Evolutionary conservation across 1,140 invertebrate genomes (phyloP).

Genomic region (Diachasmimorpha longicaudata): DNA sequence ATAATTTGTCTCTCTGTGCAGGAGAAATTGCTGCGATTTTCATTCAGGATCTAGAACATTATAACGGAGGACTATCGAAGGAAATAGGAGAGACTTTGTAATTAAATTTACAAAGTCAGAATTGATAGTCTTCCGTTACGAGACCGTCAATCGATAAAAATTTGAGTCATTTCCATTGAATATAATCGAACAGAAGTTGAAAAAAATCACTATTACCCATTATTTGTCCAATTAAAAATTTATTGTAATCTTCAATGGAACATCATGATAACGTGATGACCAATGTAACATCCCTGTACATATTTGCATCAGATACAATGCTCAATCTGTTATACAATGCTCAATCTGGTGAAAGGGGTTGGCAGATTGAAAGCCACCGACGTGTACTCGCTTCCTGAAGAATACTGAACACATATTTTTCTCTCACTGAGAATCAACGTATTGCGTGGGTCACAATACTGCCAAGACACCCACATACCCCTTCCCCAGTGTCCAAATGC

Average conservation of each 20-base stretch:
- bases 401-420: conserved; percentile 53
- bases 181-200: too few relatives aligned
- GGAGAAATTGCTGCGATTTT: too few relatives aligned
- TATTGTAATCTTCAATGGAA: too few relatives aligned
- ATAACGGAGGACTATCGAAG: too few relatives aligned
- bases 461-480: background rate
- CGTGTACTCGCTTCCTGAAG: conserved; percentile 32
- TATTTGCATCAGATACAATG: background rate
- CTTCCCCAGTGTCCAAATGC: background rate
- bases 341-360: conserved; percentile 22
- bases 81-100: too few relatives aligned
- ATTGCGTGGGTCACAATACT: conserved; percentile 19
- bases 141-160: too few relatives aligned
- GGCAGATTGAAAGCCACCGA: conserved; percentile 52
- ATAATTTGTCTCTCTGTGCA: too few relatives aligned
- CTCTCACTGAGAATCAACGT: background rate
- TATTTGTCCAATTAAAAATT: background rate
- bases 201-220: too few relatives aligned
- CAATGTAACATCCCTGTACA: background rate
- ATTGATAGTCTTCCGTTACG: too few relatives aligned
- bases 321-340: background rate
- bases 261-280: background rate
- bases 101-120: too few relatives aligned
- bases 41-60: too few relatives aligned
- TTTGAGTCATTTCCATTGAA: too few relatives aligned